phyloP scores from a whole-genome alignment of 2,888 invertebrate genomes.

The Xanthia icteritia region DNA sequence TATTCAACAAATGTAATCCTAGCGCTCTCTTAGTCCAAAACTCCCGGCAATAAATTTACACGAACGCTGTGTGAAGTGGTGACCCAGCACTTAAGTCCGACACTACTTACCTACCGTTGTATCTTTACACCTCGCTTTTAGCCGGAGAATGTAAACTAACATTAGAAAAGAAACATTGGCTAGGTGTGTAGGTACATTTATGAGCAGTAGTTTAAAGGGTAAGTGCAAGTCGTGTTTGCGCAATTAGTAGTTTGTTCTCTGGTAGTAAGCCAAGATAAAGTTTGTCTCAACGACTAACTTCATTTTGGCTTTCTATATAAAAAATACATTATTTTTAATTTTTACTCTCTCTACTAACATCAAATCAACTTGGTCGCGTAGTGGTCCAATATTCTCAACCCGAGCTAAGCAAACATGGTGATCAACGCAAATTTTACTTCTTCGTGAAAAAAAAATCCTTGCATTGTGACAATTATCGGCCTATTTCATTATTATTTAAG shows the following conservation, averaged over 20 bases:
- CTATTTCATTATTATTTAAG: neutral
- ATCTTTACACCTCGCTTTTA: constrained; percentile 51
- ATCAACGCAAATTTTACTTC: too few species aligned
- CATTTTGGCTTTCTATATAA: too few species aligned
- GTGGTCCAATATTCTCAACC: too few species aligned
- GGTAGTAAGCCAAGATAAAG: neutral
- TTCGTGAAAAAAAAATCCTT: too few species aligned
- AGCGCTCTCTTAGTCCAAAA: constrained; percentile 31
- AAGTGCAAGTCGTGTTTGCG: constrained; percentile 20
- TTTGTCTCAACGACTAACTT: too few species aligned
- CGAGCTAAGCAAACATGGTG: too few species aligned
- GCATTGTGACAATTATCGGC: too few species aligned
- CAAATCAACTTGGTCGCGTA: too few species aligned
- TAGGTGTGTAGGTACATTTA: constrained; percentile 33
- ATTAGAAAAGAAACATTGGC: constrained; percentile 48
- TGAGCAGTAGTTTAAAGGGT: constrained; percentile 32
- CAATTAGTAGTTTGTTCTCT: constrained; percentile 26
- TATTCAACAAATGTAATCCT: constrained; percentile 58
- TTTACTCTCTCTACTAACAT: too few species aligned
- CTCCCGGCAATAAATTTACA: constrained; percentile 59
- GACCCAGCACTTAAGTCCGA: constrained; percentile 60
- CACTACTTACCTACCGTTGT: constrained; percentile 42
- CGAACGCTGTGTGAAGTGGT: constrained; percentile 44
- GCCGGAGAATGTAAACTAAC: constrained; percentile 36
- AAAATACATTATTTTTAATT: too few species aligned